Evolutionary conservation across 2,797 vertebrate genomes (phyloP).

Genomic region (Thamnophis elegans): DNA sequence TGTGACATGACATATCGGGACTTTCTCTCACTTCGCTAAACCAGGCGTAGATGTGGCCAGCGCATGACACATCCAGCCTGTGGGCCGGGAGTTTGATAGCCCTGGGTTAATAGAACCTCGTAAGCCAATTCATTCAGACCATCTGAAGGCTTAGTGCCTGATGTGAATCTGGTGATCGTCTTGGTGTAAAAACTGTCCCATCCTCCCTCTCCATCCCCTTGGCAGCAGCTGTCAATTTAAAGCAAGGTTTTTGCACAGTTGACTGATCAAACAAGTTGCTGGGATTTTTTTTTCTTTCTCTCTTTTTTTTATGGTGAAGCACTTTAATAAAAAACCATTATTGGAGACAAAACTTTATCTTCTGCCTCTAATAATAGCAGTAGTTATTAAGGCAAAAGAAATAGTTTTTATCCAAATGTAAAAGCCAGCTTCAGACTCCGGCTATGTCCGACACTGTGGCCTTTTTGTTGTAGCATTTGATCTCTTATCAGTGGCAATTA

Average conservation of each 20-base stretch:
- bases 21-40: no score
- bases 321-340: conserved; percentile 15
- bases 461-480: background rate
- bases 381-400: conserved; percentile 9
- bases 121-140: background rate
- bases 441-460: background rate
- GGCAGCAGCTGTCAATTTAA: conserved; percentile 48
- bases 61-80: no score
- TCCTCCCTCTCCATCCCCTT: conserved; percentile 8
- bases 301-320: conserved; percentile 16
- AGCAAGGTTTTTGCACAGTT: conserved; percentile 53
- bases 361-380: conserved; percentile 7
- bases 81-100: no score
- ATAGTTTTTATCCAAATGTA: conserved; percentile 18
- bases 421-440: background rate
- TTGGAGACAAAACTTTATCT: conserved; percentile 13
- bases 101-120: background rate
- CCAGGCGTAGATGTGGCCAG: no score
- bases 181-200: conserved; percentile 37
- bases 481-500: background rate
- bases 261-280: conserved; percentile 50
- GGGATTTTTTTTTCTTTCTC: conserved; percentile 39
- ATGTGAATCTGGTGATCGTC: conserved; percentile 13
- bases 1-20: no score
- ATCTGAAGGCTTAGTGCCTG: background rate